phyloP scores from a whole-genome alignment of 2,888 invertebrate species.

The Sympetrum striolatum region DNA sequence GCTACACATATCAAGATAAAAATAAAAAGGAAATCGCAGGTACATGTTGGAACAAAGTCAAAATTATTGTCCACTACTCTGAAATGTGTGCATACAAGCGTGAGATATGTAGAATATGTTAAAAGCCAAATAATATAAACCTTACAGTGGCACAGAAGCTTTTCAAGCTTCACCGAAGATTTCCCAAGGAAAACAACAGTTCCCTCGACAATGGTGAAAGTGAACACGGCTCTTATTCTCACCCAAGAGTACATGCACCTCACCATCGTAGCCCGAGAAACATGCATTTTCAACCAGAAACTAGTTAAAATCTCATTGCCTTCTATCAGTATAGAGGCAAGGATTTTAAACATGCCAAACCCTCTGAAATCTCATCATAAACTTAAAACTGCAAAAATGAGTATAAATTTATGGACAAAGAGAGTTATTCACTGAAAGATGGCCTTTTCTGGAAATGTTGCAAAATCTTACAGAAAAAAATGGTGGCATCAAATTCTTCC shows the following conservation, averaged over 20 bases:
- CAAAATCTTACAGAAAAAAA: too few relatives aligned
- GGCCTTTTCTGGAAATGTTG: too few relatives aligned
- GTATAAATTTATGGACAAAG: too few relatives aligned
- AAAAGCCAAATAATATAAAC: background rate
- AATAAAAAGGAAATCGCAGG: background rate
- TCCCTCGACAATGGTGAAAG: background rate
- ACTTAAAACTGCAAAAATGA: too few relatives aligned
- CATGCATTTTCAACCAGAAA: background rate
- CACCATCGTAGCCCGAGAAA: background rate
- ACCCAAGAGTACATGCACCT: background rate
- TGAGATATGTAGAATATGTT: background rate
- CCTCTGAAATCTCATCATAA: too few relatives aligned
- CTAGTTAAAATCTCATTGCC: background rate
- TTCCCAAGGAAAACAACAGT: background rate
- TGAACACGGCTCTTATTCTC: background rate
- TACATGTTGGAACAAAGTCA: background rate
- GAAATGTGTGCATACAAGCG: background rate
- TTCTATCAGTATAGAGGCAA: background rate
- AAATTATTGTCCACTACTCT: background rate
- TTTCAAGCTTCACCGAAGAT: background rate
- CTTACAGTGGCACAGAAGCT: background rate
- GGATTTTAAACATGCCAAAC: too few relatives aligned
- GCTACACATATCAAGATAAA: conserved; percentile 3
- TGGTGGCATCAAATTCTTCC: too few relatives aligned
- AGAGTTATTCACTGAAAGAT: too few relatives aligned